Evolutionary conservation across 2,888 invertebrate species (phyloP), one percentile per base, ranked within the genome.

Genomic region (Limulus polyphemus): DNA sequence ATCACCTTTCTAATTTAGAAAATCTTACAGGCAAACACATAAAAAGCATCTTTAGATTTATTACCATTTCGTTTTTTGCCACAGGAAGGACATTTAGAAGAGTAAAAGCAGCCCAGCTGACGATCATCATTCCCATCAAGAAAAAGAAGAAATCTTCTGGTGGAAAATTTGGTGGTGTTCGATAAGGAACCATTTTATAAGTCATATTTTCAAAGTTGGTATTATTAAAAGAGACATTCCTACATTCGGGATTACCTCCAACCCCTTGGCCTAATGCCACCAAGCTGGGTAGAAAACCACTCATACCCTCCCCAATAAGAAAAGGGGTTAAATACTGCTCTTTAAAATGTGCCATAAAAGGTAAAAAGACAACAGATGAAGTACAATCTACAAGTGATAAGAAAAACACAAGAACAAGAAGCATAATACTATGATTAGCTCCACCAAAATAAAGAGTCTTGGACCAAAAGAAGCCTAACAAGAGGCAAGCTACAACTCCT

Each of bases 321-420:
- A 88, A 90, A 0, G 88, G 88, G 1, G 85, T 83, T 69, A 92
- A 79, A 74, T 90, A 92, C 62, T 84, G 83, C 47, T 75, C 74
- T 51, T 75, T 74, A 74, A 86, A 89, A 69, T 74, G 70, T 1
- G 78, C 83, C 82, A 92, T 84, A 75, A 86, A 90, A 9, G 91
- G 91, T 77, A 91, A 84, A 74, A 88, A 92, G 12, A 90, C 79
- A 62, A 92, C 88, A 0, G 90, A 88, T 69, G 89, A 89, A 16
- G 88, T 88, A 74, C 90, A 89, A 66, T 90, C 89, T n/a, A 88
- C 85, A 47, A 86, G 75, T 12, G 86, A 83, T 64, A 84, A 79
- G 71, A 82, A 82, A 73, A 85, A 84, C 5, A 84, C 83, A 12
- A 88, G 76, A 49, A 80, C 69, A 32, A 88, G 80, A 65, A 86